phyloP scores from a whole-genome alignment of 2,888 invertebrate genomes.

The Acheta domesticus region DNA sequence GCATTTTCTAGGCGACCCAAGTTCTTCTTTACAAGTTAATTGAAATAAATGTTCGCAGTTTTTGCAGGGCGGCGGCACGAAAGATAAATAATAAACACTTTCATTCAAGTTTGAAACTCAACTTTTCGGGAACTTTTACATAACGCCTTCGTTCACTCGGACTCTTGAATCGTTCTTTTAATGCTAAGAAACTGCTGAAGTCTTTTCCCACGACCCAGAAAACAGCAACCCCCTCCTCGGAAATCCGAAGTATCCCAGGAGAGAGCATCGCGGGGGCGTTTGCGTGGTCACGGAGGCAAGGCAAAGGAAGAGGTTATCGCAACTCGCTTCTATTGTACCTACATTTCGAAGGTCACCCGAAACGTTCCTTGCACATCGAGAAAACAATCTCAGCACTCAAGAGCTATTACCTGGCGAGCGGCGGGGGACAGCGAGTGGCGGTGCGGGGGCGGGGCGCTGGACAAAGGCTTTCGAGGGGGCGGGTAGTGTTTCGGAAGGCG shows the following conservation, averaged over 20 bases:
- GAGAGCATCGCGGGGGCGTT: too few species aligned
- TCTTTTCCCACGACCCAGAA: neutral
- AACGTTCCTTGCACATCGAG: neutral
- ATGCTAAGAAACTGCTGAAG: neutral
- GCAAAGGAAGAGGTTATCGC: too few species aligned
- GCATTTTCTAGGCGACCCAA: neutral
- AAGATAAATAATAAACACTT: conserved; percentile 10
- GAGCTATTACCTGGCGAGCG: neutral
- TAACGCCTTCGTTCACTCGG: neutral
- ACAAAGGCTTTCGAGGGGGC: neutral
- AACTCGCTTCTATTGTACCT: too few species aligned
- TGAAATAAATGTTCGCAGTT: neutral
- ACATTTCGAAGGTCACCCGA: too few species aligned
- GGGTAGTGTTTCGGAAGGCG: neutral
- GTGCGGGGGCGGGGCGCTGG: neutral
- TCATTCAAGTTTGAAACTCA: neutral
- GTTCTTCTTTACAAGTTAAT: neutral
- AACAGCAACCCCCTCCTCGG: neutral
- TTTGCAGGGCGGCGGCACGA: neutral
- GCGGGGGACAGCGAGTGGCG: neutral
- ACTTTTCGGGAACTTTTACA: neutral
- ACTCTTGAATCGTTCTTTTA: neutral
- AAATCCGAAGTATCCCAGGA: too few species aligned
- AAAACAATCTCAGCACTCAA: conserved; percentile 9
- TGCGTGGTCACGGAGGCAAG: too few species aligned